phyloP scores from a whole-genome alignment of 2,888 invertebrate genomes.

The Acleris holmiana region DNA sequence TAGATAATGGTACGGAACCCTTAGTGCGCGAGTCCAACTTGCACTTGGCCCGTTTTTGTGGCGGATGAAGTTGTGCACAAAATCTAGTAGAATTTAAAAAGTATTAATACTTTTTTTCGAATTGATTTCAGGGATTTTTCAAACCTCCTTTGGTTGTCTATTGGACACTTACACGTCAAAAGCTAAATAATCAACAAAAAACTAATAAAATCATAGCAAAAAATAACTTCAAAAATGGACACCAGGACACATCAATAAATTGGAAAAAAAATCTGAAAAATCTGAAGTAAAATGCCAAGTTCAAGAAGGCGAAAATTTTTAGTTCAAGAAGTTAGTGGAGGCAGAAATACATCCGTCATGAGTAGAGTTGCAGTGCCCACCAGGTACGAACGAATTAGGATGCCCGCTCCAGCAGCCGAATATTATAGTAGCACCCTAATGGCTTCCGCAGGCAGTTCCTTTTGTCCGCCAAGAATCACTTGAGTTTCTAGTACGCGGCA shows the following conservation, averaged over 20 bases:
- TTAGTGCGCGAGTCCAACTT: too few species aligned
- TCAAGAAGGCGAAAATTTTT: slow-evolving; percentile 72
- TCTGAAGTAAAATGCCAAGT: slow-evolving; percentile 64
- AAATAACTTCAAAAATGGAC: slow-evolving; percentile 20
- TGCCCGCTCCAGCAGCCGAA: too few species aligned
- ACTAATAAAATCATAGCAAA: neutral
- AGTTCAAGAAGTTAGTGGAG: slow-evolving; percentile 61
- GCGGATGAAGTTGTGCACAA: too few species aligned
- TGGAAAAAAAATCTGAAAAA: slow-evolving; percentile 38
- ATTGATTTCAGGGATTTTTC: too few species aligned
- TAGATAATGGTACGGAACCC: too few species aligned
- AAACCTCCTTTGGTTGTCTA: neutral
- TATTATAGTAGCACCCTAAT: too few species aligned
- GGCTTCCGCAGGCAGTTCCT: too few species aligned
- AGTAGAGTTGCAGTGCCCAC: slow-evolving; percentile 55
- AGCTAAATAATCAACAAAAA: slow-evolving; percentile 3
- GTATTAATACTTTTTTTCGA: too few species aligned
- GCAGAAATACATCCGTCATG: slow-evolving; percentile 49
- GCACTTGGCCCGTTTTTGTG: too few species aligned
- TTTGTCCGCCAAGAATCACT: too few species aligned
- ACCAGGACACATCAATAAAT: neutral
- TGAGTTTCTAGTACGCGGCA: too few species aligned
- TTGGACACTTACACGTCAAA: neutral
- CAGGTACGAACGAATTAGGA: slow-evolving; percentile 50
- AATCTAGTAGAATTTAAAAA: too few species aligned